Base-by-base conservation (phyloP, 1,140 invertebrate species). In the Pinna nobilis region DNA sequence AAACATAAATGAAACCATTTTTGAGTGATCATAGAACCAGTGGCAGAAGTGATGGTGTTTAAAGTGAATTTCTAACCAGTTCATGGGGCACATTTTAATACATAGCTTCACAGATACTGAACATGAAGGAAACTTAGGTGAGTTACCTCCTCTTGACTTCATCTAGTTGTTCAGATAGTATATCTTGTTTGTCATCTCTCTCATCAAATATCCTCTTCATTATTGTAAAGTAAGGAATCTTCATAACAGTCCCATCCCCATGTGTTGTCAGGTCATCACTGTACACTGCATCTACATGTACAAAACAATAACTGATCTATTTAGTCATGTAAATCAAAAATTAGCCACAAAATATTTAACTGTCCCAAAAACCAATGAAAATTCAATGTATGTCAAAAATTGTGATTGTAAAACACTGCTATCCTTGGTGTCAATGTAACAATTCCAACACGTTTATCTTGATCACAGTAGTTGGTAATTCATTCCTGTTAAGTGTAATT, bases 191-290 rank as follows among this genome's bases (percentile, higher is more conserved):
- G 30, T 83, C 78, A 50, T 84, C 68, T 53, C 79, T 69, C 44
- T 84, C 64, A 20, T 72, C 66, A 44, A 79, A 74, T 5, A 79
- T 76, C 35, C 79, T 70, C 33, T 80, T 73, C n/a, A 87, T 82
- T 25, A 86, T 63, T n/a, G 78, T 71, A 68, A 86, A 88, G 69
- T 84, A 86, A 1, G 87, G 86, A 18, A 86, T 68, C 49, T 82
- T 72, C 39, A 83, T 80, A 20, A 88, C 67, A 18, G 39, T 60
- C 0, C 68, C 75, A 50, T 79, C 79, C 7, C 69, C 35, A n/a
- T 70, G 63, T 13, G 79, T 79, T 2, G 86, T 87, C 18, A 84
- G 63, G 37, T 87, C 82, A 73, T 87, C 82, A 82, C 86, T 88
- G 71, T 84, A 88, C 1, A 88, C 80, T 49, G 86, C 84, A 70